Evolutionary conservation across 1,140 invertebrate genomes (phyloP), one percentile per base, ranked within the genome.

Genomic region (Drosophila malerkotliana): DNA sequence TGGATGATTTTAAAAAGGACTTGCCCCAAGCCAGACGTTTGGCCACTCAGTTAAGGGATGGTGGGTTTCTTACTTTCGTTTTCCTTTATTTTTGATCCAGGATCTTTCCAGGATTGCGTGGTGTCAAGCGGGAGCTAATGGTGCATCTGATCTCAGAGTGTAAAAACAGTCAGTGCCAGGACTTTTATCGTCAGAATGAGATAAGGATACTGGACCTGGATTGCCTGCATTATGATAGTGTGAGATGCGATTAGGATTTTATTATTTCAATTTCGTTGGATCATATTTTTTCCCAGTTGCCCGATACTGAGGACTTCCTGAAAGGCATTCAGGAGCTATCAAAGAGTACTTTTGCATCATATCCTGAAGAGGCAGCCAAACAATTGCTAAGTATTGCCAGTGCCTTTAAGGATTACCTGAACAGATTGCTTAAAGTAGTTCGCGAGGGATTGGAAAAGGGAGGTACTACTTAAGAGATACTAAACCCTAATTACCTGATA

Each of bases 141-240:
- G 15, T 18, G 3, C 15, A 37, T 9, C 53, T 74, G 4, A 69
- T 12, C 8, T n/a, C 15, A 5, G 1, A 58, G 0, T 75, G 68
- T 37, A 12, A 14, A 0, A n/a, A 28, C 5, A 4, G 18, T 8
- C 47, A 54, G 32, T 75, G 72, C 14, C 9, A 28, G 4, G 14
- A 64, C 7, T 75, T 72, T n/a, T 63, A 57, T 34, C n/a, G 14
- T 1, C 3, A 26, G 1, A 8, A 72, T 47, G n/a, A 52, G 7
- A 72, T 75, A 4, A 9, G 5, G 0, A 14, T 37, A 9, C 26
- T 75, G 5, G 72, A 75, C 32, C 21, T 24, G 41, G 72, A 59
- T 6, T 75, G 72, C 30, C 4, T 72, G 26, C 59, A 72, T 8
- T 75, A 54, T n/a, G 54, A 75, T 7, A 44, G 1, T 7, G 72